These are phyloP conservation scores for Coilia nasus DNA, from an alignment of 2,797 vertebrate genomes.

Conservation along the genomic window DNA sequence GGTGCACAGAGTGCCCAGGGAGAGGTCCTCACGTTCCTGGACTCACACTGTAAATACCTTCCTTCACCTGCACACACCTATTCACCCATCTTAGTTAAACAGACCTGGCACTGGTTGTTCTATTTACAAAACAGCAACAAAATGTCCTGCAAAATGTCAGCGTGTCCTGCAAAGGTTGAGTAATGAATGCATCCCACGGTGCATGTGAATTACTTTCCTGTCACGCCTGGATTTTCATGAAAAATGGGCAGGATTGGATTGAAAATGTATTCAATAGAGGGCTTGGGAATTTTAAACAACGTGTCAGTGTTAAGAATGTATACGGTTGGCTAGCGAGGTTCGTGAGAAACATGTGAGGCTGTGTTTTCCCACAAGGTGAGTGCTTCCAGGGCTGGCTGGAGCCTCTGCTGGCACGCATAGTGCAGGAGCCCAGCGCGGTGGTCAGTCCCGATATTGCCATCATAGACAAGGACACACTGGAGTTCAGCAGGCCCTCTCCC, in stretches of 20 bases:
- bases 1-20: conserved; percentile 79
- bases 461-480: conserved; percentile 77
- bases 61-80: neutral
- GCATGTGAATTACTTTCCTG: neutral
- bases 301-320: too few species aligned
- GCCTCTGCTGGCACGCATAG: conserved; percentile 83
- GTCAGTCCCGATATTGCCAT: conserved; percentile 81
- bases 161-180: neutral
- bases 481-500: conserved; percentile 74
- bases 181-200: neutral
- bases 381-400: conserved; percentile 89
- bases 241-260: neutral
- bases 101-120: neutral
- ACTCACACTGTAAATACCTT: conserved; percentile 84
- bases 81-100: neutral
- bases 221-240: neutral
- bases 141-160: neutral
- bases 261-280: too few species aligned
- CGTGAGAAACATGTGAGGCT: neutral
- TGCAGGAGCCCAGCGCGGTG: conserved; percentile 74
- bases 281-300: too few species aligned
- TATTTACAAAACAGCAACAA: neutral
- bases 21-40: conserved; percentile 87
- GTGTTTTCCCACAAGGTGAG: conserved; percentile 73
- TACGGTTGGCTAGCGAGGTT: neutral